phyloP scores from a whole-genome alignment of 2,797 vertebrate species.

The Sebastes nivosus region DNA sequence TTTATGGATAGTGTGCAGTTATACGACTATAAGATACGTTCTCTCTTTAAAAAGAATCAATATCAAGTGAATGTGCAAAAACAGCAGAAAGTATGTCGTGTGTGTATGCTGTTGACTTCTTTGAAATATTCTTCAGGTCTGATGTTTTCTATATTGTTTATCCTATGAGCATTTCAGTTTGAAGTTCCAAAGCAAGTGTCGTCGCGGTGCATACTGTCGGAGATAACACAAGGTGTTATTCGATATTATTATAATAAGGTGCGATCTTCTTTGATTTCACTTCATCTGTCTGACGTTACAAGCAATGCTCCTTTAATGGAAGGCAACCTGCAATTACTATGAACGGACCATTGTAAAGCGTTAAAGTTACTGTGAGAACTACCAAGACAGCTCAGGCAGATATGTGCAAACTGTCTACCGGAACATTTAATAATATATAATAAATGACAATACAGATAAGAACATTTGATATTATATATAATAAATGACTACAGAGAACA shows the following conservation, averaged over 20 bases:
- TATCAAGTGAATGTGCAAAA: neutral
- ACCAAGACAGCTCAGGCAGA: neutral
- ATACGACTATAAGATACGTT: neutral
- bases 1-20: neutral
- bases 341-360: neutral
- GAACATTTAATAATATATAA: neutral
- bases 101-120: neutral
- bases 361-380: neutral
- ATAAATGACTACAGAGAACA: neutral
- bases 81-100: neutral
- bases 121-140: neutral
- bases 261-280: neutral
- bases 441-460: neutral
- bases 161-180: neutral
- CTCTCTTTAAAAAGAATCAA: neutral
- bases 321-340: too few species aligned
- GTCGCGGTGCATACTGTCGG: neutral
- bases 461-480: too few species aligned
- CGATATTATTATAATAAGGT: too few species aligned
- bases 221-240: too few species aligned
- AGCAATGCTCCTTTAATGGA: too few species aligned
- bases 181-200: neutral
- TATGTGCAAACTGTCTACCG: neutral
- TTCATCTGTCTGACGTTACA: neutral
- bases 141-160: neutral